Percentiles rank a stretch among this genome's conserved stretches.
Conservation (phyloP, 1,140 invertebrate species). For the Belonocnema kinseyi region DNA sequence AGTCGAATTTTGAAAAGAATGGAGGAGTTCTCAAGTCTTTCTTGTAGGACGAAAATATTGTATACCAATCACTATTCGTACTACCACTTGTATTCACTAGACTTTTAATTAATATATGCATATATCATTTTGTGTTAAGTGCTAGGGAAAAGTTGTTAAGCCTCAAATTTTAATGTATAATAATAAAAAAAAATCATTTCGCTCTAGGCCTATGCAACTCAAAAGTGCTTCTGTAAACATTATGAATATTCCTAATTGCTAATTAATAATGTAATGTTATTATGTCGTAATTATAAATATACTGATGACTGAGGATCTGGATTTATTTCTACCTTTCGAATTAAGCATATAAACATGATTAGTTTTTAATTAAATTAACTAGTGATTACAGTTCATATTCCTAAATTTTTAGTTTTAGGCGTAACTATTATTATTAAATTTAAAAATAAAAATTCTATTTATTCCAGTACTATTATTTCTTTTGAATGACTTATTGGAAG, state of each 20-base stretch:
- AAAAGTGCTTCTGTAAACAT: constrained; percentile 21
- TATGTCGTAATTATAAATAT: constrained; percentile 23
- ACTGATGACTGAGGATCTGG: constrained; percentile 3
- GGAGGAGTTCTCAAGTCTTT: neutral
- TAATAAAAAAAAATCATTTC: constrained; percentile 23
- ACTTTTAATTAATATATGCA: neutral
- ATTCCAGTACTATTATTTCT: no score
- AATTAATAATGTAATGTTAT: constrained; percentile 20
- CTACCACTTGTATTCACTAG: constrained; percentile 13
- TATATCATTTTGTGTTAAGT: neutral
- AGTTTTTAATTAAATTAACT: no score
- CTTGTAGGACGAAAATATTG: constrained; percentile 1
- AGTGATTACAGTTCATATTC: no score
- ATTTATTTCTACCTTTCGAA: neutral
- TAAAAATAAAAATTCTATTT: no score
- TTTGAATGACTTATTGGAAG: no score
- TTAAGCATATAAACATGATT: no score
- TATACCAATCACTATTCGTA: constrained; percentile 13
- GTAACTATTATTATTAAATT: no score
- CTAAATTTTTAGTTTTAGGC: no score
- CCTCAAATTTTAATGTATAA: constrained; percentile 22
- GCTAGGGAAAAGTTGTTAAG: neutral
- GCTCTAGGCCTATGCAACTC: constrained; percentile 5
- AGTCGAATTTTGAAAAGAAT: neutral
- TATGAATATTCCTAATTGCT: constrained; percentile 11